Evolutionary conservation across 2,797 vertebrate species (phyloP), one percentile per base, ranked within the genome.

Genomic region (Molossus molossus): DNA sequence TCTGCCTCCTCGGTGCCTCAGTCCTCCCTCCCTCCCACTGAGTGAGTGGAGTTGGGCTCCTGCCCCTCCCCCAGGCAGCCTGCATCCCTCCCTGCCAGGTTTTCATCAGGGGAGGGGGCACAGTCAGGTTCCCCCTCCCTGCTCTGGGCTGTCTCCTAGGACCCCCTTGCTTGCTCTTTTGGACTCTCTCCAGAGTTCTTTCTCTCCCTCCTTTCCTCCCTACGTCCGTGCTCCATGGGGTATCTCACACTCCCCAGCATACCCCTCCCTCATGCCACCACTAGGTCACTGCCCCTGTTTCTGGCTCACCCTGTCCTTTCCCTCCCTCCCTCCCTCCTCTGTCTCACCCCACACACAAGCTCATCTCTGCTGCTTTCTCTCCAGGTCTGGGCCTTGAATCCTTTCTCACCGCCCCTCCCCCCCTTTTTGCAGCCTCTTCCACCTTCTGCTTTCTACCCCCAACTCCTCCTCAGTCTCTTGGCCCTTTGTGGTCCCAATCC

Each of bases 21-120:
- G 18, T 12, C 70, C 23, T n/a, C 70, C 85, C 85, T 90, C 84
- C 75, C 33, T 86, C 81, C 90, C 25, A 58, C 84, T 50, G 87
- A 80, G 89, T 95, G 93, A 95, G 96, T 94, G 87, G 82, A 72
- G 40, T 53, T 27, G 81, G 58, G 70, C 80, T 70, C 25, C 53
- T 27, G 73, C 65, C 92, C 94, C 95, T 93, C 93, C 69, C 89
- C 86, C 60, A 9, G 9, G 29, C 57, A 27, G 75, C 79, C 80
- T 48, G 20, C 77, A n/a, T 60, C 65, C 65, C 27, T 7, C 6
- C 62, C n/a, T 33, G 33, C 6, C 37, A 6, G 3, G 57, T 55
- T 29, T 33, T 83, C 80, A 13, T 23, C 76, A 6, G 37, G 57
- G 77, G 65, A 77, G 27, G 80, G 90, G 60, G 86, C 29, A 1